Base-by-base conservation (phyloP, 2,888 invertebrate species). In the Pyrrhia umbra region DNA sequence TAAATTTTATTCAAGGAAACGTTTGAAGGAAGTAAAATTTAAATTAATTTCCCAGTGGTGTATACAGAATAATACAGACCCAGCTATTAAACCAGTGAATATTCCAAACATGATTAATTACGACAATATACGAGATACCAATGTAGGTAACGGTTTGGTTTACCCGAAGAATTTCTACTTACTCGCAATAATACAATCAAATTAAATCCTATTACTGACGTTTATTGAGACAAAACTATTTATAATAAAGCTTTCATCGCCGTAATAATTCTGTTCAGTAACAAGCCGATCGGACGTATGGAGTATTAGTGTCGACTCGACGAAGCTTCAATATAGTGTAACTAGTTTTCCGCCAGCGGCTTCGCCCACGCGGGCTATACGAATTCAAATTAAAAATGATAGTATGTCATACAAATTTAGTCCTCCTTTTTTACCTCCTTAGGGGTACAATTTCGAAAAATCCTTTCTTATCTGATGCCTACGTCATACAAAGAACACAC, bases 201-300 rank as follows among this genome's bases (percentile, higher is more conserved):
- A 67, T 61, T 43, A 50, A 70, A 67, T 73, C 67, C 18, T 34
- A 72, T 55, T 60, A 57, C 27, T 8, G 40, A 8, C 20, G 56
- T 27, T 37, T 40, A 68, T 69, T 52, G 59, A 39, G 20, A 46
- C 42, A 59, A 37, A 71, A 60, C 34, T 27, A 60, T 54, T 56
- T 55, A 42, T 57, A 65, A 30, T 40, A 37, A 61, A 61, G 37
- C 54, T 37, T 55, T 42, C 55, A 45, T 50, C 40, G 37, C 30
- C 37, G 50, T 39, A 55, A 60, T 54, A 54, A 50, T 46, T 45
- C 9, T 34, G 52, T 65, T 64, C 39, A 58, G 51, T 43, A 40
- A 71, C 21, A 37, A 54, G 46, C 39, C 47, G 18, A 50, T 46
- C 21, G 27, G 39, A 47, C 0, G 8, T 52, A 40, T 15, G 58